Evolutionary conservation across 2,113 vertebrate genomes (phyloP), one percentile per base, ranked within the genome.

Genomic region (Zosterops hypoxanthus): DNA sequence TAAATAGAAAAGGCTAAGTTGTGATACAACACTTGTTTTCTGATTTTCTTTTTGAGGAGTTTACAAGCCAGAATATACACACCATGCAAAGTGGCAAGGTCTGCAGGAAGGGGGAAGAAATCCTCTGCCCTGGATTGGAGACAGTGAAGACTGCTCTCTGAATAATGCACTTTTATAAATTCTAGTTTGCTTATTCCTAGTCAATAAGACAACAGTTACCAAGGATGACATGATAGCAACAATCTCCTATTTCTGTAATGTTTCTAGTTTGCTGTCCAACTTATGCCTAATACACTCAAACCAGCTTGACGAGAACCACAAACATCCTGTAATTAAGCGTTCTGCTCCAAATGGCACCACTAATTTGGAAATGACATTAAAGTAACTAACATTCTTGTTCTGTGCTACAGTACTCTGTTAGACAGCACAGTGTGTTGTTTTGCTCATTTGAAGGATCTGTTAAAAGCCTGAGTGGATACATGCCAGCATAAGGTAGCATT

Each of bases 301-400:
- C 34, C 88, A 88, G 71, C 79, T 80, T 90, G 93, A 93, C 79
- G 86, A 80, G 82, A 91, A 85, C 56, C 68, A 93, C 72, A 94
- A 96, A 92, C 93, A 95, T 60, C 64, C 82, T 78, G 76, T 77
- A 95, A 95, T 95, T 96, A 96, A 77, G 60, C 8, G 0, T 94
- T 96, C 78, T 77, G 82, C 90, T 97, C 88, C 95, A 94, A 94
- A 96, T 88, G 76, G 87, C 79, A 78, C 55, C 11, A 22, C 70
- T 80, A 52, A 87, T 77, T 86, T 73, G 75, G 60, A 94, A 94
- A 41, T 19, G 15, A 66, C 88, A 91, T 66, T 88, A 20, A 57
- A 93, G 71, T 59, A 93, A 87, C 84, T 42, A 63, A 39, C 73
- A 70, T 50, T 86, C 90, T 78, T 77, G 73, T 25, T 90, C 71